Percentiles rank a stretch among this genome's conserved stretches.
These are phyloP conservation scores for Drosophila macrospina DNA, from an alignment of 2,888 invertebrate genomes.

Conservation along the genomic window DNA sequence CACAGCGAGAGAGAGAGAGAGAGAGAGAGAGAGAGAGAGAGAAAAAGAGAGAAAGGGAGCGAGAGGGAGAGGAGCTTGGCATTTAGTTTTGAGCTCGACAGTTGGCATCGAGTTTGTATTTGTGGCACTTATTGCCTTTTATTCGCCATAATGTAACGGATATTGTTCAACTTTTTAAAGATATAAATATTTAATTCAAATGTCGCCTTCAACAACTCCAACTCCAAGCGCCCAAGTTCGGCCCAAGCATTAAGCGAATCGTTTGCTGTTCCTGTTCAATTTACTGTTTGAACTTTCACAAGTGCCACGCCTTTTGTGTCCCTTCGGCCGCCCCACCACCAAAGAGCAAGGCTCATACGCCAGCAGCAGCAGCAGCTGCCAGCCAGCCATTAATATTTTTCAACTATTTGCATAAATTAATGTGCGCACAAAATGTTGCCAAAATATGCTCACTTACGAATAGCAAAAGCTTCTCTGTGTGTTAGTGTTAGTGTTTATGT, in stretches of 20 bases:
- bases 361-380: slow-evolving; percentile 61
- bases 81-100: slow-evolving; percentile 53
- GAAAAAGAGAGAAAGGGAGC: not conserved
- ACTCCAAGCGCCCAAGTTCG: slow-evolving; percentile 5
- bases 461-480: slow-evolving; percentile 8
- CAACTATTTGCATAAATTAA: slow-evolving; percentile 80
- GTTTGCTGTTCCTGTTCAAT: slow-evolving; percentile 52
- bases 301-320: slow-evolving; percentile 5
- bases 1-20: slow-evolving; percentile 24
- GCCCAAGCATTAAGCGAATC: slow-evolving; percentile 30
- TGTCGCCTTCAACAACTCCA: slow-evolving; percentile 36
- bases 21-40: not conserved
- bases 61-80: slow-evolving; percentile 6
- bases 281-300: slow-evolving; percentile 47
- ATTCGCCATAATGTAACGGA: slow-evolving; percentile 76
- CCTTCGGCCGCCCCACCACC: not conserved
- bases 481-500: slow-evolving; percentile 26
- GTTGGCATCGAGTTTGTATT: slow-evolving; percentile 44
- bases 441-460: slow-evolving; percentile 58
- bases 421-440: slow-evolving; percentile 75
- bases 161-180: slow-evolving; percentile 76
- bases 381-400: slow-evolving; percentile 75
- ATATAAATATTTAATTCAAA: slow-evolving; percentile 75
- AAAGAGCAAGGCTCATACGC: slow-evolving; percentile 23
- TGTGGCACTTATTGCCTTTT: slow-evolving; percentile 69